Percentiles rank a stretch among this genome's conserved stretches.
These are phyloP conservation scores for Propsilocerus akamusi DNA, from an alignment of 1,140 invertebrate genomes.

Conservation along the genomic window DNA sequence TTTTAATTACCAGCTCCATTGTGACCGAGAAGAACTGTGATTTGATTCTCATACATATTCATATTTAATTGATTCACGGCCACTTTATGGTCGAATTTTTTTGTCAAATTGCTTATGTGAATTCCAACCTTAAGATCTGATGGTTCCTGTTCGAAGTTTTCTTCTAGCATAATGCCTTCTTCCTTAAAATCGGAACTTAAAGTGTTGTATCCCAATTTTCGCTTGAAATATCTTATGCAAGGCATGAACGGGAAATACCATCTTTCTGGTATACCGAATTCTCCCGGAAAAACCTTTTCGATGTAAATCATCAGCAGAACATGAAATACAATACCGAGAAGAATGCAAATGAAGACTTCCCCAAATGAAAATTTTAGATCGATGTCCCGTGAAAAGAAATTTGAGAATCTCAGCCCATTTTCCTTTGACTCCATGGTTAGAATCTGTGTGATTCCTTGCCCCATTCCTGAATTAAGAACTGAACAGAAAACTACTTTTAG, in stretches of 20 bases:
- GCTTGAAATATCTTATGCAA: neutral
- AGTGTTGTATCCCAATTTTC: too few species aligned
- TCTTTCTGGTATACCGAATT: slow-evolving; percentile 44
- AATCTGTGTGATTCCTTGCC: slow-evolving; percentile 48
- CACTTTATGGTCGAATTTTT: slow-evolving; percentile 23
- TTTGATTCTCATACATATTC: slow-evolving; percentile 45
- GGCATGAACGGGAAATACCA: slow-evolving; percentile 55
- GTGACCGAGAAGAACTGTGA: slow-evolving; percentile 49
- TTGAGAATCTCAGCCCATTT: slow-evolving; percentile 39
- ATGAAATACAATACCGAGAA: slow-evolving; percentile 42
- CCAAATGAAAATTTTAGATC: slow-evolving; percentile 52
- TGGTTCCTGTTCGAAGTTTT: slow-evolving; percentile 4
- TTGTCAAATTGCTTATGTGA: slow-evolving; percentile 23
- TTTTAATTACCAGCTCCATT: slow-evolving; percentile 30
- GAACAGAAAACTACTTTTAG: neutral
- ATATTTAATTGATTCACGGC: slow-evolving; percentile 55
- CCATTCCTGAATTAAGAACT: slow-evolving; percentile 49
- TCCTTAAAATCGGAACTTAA: too few species aligned
- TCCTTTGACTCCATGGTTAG: slow-evolving; percentile 29
- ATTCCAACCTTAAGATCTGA: neutral
- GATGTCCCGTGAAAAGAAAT: slow-evolving; percentile 41
- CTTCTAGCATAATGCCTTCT: neutral
- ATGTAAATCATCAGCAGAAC: slow-evolving; percentile 49
- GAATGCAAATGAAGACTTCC: slow-evolving; percentile 41
- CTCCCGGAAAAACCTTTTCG: slow-evolving; percentile 49